Evolutionary conservation across 2,113 vertebrate genomes (phyloP), one percentile per base, ranked within the genome.

Genomic region (Megaceryle torquata): DNA sequence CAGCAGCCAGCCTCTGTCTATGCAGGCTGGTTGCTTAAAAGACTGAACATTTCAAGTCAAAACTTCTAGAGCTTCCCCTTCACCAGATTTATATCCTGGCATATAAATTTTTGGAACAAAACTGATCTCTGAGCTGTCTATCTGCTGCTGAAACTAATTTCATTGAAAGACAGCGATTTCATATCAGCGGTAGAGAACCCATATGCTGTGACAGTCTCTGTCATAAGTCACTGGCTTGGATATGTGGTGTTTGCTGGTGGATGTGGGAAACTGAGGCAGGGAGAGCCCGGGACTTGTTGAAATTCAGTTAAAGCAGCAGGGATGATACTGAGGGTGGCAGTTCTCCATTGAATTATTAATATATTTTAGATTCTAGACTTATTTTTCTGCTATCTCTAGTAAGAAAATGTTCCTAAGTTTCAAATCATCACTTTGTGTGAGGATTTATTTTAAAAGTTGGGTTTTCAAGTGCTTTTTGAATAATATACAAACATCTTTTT

Each of bases 261-360:
- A 29, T 31, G 25, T 21, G 44, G 68, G 48, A 88, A 70, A 75
- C 51, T 37, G 39, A 77, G 57, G 15, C 26, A 81, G 37, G 25
- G 11, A 82, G 6, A 37, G 18, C 5, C 26, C 65, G 57, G 59
- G 26, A 46, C 37, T 70, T 65, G 33, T 70, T 79, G 78, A 82
- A 82, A 78, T 50, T 57, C 41, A 57, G 24, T 65, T 70, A 61
- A 70, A 82, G 35, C 31, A 89, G 50, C 29, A 22, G 33, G 29
- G 20, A n/a, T 22, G 64, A 43, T 51, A 48, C 8, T 41, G 59
- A 44, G 51, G 0, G 0, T 33, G 56, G 14, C 24, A 82, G 18
- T 15, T 84, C 54, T 71, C 41, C 14, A 25, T 0, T 71, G 41
- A 89, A 59, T 53, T 86, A 41, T 41, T 41, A 41, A 29, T 39